phyloP scores from a whole-genome alignment of 2,113 vertebrate genomes.

The Arothron firmamentum region DNA sequence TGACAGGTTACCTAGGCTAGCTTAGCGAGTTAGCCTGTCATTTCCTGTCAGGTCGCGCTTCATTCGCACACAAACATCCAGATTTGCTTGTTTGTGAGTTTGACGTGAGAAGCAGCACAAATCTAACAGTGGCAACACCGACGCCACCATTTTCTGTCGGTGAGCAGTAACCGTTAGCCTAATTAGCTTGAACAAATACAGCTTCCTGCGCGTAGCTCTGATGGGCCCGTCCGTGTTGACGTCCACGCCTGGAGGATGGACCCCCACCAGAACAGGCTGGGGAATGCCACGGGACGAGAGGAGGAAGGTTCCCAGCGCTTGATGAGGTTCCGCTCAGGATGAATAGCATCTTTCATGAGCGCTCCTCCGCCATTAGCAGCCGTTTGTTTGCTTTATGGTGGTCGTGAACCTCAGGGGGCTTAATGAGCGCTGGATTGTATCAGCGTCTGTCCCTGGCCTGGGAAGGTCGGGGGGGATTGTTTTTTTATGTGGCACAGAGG shows the following conservation, averaged over 20 bases:
- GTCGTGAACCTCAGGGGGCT: constrained; percentile 57
- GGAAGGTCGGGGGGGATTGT: constrained; percentile 56
- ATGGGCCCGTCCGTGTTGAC: too few relatives aligned
- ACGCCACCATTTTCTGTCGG: too few relatives aligned
- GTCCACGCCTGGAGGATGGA: too few relatives aligned
- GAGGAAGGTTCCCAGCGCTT: constrained; percentile 18
- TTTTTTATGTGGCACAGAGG: constrained; percentile 29
- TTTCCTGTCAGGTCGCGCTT: too few relatives aligned
- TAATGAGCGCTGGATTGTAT: constrained; percentile 62
- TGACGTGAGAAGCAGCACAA: too few relatives aligned
- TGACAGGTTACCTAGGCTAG: background rate
- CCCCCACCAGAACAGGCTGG: background rate
- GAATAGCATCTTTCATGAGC: constrained; percentile 26
- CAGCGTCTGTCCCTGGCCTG: constrained; percentile 46
- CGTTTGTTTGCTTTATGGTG: constrained; percentile 74
- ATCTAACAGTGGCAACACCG: too few relatives aligned
- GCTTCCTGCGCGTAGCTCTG: too few relatives aligned
- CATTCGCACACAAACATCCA: too few relatives aligned
- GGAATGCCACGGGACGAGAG: background rate
- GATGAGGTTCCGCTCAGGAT: constrained; percentile 57
- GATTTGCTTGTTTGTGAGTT: too few relatives aligned
- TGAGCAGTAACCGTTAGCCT: too few relatives aligned
- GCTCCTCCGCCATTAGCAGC: constrained; percentile 25
- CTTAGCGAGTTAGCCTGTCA: too few relatives aligned
- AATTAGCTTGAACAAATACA: too few relatives aligned